Conservation (phyloP, 2,113 vertebrate species). For the Pelobates fuscus region DNA sequence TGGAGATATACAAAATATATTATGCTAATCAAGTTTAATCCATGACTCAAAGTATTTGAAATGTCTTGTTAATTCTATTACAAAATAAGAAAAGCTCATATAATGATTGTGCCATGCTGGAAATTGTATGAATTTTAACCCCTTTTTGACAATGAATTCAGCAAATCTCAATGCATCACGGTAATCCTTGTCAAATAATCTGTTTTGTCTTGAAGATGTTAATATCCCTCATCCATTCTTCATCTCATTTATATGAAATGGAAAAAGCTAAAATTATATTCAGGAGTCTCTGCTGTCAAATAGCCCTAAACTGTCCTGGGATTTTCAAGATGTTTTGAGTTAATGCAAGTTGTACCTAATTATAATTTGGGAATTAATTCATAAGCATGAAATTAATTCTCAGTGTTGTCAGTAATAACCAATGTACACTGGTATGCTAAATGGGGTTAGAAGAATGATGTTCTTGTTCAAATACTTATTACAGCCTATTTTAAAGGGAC, state of each 20-base stretch:
- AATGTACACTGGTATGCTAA: constrained; percentile 3
- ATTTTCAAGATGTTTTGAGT: constrained; percentile 38
- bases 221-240: too few species aligned
- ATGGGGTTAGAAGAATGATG: constrained; percentile 4
- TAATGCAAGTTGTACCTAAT: constrained; percentile 45
- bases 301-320: constrained; percentile 20
- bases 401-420: constrained; percentile 29
- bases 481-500: constrained; percentile 22
- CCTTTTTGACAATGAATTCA: too few species aligned
- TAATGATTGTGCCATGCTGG: too few species aligned
- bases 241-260: not conserved
- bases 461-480: constrained; percentile 32
- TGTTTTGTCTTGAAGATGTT: too few species aligned
- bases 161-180: too few species aligned
- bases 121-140: too few species aligned
- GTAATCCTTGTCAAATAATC: too few species aligned
- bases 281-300: not conserved
- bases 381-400: constrained; percentile 46
- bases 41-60: too few species aligned
- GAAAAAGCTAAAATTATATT: constrained; percentile 17
- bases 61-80: too few species aligned
- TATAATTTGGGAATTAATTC: constrained; percentile 46
- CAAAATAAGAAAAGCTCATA: too few species aligned
- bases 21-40: too few species aligned
- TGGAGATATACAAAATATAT: too few species aligned